Percentiles rank a stretch among this genome's conserved stretches.
Conservation (phyloP, 2,888 invertebrate species). For the Agrochola macilenta region DNA sequence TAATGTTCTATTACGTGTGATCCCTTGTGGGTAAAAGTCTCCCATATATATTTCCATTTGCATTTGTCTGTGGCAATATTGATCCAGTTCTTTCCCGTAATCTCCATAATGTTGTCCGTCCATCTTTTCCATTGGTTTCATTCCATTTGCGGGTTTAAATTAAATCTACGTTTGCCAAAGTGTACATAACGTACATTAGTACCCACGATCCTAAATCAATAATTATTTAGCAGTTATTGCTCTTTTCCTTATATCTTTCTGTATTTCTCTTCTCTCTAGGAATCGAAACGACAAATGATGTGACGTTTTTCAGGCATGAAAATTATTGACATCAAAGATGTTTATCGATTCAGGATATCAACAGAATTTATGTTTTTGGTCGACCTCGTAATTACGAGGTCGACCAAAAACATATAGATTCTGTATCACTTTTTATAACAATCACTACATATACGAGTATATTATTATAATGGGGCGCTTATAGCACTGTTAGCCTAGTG, state of each 20-base stretch:
- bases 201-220: background rate
- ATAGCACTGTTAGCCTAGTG: too few relatives aligned
- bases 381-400: background rate
- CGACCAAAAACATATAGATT: too few relatives aligned
- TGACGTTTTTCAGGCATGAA: background rate
- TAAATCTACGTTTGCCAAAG: background rate
- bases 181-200: too few relatives aligned
- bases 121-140: background rate
- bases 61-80: too few relatives aligned
- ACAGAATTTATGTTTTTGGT: background rate
- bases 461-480: too few relatives aligned
- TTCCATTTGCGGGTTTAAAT: background rate
- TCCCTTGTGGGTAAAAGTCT: too few relatives aligned
- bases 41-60: too few relatives aligned
- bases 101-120: too few relatives aligned
- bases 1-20: too few relatives aligned
- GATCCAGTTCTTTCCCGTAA: too few relatives aligned
- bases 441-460: too few relatives aligned
- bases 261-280: background rate
- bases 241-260: background rate
- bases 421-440: background rate
- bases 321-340: background rate
- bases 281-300: background rate
- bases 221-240: background rate
- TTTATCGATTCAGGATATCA: background rate